Evolutionary conservation across 2,888 invertebrate genomes (phyloP).

Genomic region (Synanthedon andrenaeformis): DNA sequence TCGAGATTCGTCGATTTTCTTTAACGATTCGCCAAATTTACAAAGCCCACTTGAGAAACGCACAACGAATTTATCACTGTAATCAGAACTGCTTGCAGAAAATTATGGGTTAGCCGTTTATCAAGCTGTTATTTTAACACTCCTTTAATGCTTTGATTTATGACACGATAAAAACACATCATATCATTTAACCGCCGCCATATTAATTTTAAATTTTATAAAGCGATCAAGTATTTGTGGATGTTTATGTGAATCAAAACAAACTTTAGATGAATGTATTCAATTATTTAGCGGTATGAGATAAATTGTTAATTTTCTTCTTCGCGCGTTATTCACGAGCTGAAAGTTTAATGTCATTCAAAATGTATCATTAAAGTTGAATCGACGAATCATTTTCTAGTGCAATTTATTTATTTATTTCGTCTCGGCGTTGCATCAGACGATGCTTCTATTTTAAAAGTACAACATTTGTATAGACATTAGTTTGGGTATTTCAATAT

Average conservation of each 20-base stretch:
- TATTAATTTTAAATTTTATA: too few relatives aligned
- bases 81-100: neutral
- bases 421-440: too few relatives aligned
- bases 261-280: too few relatives aligned
- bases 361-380: too few relatives aligned
- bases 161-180: neutral
- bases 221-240: too few relatives aligned
- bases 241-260: too few relatives aligned
- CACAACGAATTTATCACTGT: neutral
- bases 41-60: neutral
- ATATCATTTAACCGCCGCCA: too few relatives aligned
- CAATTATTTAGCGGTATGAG: too few relatives aligned
- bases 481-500: conserved; percentile 2
- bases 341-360: neutral
- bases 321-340: too few relatives aligned
- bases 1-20: conserved; percentile 32
- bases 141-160: neutral
- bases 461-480: conserved; percentile 2
- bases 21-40: conserved; percentile 14
- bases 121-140: neutral
- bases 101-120: neutral
- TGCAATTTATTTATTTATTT: too few relatives aligned
- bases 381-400: too few relatives aligned
- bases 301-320: too few relatives aligned
- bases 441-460: neutral